Percentiles rank a stretch among this genome's conserved stretches.
Conservation (phyloP, 2,113 vertebrate species). For the Tachycineta bicolor region DNA sequence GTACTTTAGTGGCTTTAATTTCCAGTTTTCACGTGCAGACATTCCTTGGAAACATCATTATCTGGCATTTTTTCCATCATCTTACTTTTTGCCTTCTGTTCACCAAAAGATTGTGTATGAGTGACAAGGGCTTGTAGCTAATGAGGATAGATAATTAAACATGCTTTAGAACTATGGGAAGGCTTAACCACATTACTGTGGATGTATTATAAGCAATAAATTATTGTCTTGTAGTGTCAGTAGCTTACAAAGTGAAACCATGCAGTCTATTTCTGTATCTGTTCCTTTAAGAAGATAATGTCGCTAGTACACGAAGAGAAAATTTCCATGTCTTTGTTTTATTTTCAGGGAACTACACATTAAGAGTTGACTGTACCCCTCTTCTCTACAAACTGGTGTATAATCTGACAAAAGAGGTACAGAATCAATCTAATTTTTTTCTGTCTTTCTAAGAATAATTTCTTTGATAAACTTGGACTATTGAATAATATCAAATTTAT, state of each 20-base stretch:
- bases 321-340: slow-evolving; percentile 23
- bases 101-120: background rate
- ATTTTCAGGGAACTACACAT: slow-evolving; percentile 91
- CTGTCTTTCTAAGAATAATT: background rate
- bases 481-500: background rate
- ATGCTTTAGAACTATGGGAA: background rate
- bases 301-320: background rate
- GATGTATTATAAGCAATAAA: background rate
- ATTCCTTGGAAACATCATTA: background rate
- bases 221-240: background rate
- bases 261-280: background rate
- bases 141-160: background rate
- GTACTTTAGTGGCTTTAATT: background rate
- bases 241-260: background rate
- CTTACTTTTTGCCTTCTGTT: background rate
- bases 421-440: background rate
- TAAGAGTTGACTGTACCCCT: slow-evolving; percentile 94
- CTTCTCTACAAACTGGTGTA: slow-evolving; percentile 90
- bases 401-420: slow-evolving; percentile 90
- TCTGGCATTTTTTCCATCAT: background rate
- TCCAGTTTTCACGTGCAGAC: background rate
- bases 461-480: too few species aligned
- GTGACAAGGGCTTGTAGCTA: background rate
- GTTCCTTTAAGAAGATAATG: background rate
- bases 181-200: background rate